Conservation (phyloP, 23 tunicate genomes). For the Oikopleura vanhoeffeni region DNA sequence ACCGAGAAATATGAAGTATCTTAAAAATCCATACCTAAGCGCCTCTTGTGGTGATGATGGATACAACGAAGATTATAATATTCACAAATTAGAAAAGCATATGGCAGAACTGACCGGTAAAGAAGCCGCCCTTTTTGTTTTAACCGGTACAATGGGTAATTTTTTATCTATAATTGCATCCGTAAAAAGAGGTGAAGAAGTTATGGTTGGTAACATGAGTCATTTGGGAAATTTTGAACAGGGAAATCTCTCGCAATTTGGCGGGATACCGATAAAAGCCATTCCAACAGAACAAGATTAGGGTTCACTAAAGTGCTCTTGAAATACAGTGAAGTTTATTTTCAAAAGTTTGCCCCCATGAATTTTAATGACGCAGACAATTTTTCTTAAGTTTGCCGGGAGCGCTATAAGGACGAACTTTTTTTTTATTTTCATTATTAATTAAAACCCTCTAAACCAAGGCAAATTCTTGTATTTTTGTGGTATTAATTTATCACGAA, state of each 20-base stretch:
- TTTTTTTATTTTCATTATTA: no score
- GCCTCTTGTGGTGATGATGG: slow-evolving; percentile 13
- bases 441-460: no score
- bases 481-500: no score
- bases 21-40: no score
- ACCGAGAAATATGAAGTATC: no score
- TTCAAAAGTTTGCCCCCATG: no score
- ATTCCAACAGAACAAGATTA: not conserved
- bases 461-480: no score
- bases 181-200: not conserved
- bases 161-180: not conserved
- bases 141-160: slow-evolving; percentile 11
- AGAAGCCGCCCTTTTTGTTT: not conserved
- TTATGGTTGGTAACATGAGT: not conserved
- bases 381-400: no score
- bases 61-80: not conserved
- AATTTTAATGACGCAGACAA: no score
- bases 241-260: not conserved
- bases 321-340: no score
- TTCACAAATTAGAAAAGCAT: not conserved
- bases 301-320: no score
- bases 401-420: no score
- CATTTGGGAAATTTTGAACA: not conserved
- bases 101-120: not conserved
- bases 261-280: not conserved